phyloP scores from a whole-genome alignment of 2,888 invertebrate genomes.

The Sinodicranocentrus sp. region DNA sequence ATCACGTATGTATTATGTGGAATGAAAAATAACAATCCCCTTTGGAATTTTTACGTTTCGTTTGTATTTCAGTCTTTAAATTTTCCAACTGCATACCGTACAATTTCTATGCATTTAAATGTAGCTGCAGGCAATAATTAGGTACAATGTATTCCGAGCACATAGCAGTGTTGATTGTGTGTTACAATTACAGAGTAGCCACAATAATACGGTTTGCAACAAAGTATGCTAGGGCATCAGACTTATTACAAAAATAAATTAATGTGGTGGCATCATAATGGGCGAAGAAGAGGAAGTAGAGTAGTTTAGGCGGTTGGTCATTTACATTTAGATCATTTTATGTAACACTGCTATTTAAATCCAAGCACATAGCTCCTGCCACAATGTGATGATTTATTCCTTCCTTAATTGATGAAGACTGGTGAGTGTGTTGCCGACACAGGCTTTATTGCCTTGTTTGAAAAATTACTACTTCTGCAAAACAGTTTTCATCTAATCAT shows the following conservation, averaged over 20 bases:
- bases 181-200: too few species aligned
- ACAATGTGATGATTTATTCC: not conserved
- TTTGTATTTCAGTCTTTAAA: not conserved
- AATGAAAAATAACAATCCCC: too few species aligned
- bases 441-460: not conserved
- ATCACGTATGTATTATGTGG: too few species aligned
- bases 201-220: not conserved
- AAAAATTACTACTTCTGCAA: not conserved
- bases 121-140: not conserved
- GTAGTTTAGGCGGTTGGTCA: not conserved
- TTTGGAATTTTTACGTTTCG: too few species aligned
- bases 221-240: not conserved
- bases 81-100: not conserved
- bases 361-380: not conserved
- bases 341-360: too few species aligned
- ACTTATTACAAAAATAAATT: constrained; percentile 14
- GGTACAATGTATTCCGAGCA: not conserved
- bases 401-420: constrained; percentile 39
- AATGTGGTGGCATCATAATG: not conserved
- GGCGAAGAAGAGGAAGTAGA: not conserved
- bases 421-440: not conserved
- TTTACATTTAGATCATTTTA: constrained; percentile 7
- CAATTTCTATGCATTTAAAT: not conserved
- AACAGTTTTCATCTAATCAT: not conserved
- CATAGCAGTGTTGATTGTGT: too few species aligned